Percentiles rank a stretch among this genome's conserved stretches.
These are phyloP conservation scores for Chunga burmeisteri DNA, from an alignment of 2,113 vertebrate species.

Conservation along the genomic window DNA sequence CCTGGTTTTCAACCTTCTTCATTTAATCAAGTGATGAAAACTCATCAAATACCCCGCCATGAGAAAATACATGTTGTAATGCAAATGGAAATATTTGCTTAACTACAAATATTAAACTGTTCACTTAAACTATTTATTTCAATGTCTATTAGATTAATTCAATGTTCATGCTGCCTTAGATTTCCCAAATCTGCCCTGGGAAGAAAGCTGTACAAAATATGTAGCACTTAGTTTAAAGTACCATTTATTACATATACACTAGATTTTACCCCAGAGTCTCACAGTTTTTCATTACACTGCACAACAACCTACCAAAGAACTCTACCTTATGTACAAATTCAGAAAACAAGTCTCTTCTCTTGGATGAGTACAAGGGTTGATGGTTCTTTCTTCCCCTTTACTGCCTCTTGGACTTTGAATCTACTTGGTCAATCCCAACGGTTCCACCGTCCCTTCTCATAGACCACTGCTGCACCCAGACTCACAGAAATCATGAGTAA, in stretches of 20 bases:
- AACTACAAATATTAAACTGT: background rate
- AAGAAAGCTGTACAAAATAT: background rate
- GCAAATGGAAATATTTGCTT: background rate
- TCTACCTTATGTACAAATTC: background rate
- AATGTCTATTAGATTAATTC: background rate
- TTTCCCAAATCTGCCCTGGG: background rate
- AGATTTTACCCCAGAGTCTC: background rate
- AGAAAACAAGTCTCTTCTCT: background rate
- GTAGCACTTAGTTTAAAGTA: background rate
- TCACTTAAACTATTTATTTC: background rate
- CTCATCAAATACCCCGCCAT: background rate
- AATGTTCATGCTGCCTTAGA: background rate
- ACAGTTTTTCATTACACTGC: background rate
- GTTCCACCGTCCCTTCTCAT: background rate
- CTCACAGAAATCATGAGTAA: background rate
- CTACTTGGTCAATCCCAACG: fast-evolving
- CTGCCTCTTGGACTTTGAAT: background rate
- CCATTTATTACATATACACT: background rate
- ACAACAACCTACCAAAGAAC: background rate
- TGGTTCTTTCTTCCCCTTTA: background rate
- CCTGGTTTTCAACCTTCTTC: background rate
- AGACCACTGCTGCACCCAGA: background rate
- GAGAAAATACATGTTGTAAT: background rate
- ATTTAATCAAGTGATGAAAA: background rate
- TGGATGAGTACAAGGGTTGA: background rate